These are phyloP conservation scores for Perccottus glenii DNA, from an alignment of 2,113 vertebrate genomes.

Conservation along the genomic window DNA sequence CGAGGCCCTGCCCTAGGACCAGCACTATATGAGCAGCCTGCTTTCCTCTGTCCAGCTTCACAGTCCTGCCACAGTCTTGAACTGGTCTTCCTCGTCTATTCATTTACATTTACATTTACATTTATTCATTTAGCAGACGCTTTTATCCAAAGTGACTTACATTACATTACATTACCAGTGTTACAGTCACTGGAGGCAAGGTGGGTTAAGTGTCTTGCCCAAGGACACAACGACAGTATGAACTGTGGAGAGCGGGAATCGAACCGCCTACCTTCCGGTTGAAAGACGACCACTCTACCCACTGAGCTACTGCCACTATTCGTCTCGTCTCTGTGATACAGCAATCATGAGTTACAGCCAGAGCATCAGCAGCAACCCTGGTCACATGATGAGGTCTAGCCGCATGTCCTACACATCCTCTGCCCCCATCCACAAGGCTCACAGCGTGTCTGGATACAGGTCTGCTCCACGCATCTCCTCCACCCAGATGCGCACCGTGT, in stretches of 20 bases:
- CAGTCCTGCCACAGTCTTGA: constrained; percentile 61
- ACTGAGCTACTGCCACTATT: no score
- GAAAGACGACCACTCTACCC: no score
- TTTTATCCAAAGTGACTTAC: no score
- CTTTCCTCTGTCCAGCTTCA: constrained; percentile 45
- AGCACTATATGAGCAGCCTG: constrained; percentile 72
- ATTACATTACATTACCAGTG: no score
- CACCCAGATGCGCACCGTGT: constrained; percentile 32
- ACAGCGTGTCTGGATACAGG: constrained; percentile 82
- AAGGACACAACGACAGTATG: no score
- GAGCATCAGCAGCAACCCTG: not conserved
- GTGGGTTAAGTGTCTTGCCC: no score
- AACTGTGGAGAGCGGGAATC: no score
- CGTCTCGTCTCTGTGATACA: constrained; percentile 49
- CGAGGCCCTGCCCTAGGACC: constrained; percentile 67
- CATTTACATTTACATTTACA: no score
- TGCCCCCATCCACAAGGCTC: constrained; percentile 73
- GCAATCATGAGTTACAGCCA: constrained; percentile 51
- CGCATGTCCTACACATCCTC: constrained; percentile 50
- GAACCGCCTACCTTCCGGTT: no score
- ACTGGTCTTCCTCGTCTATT: constrained; percentile 55
- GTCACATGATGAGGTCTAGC: constrained; percentile 26
- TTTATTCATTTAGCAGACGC: no score
- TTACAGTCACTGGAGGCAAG: no score
- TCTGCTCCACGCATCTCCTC: constrained; percentile 82